Percentiles rank a stretch among this genome's conserved stretches.
Evolutionary conservation across 2,888 invertebrate genomes (phyloP).

Genomic region (Macaria liturata): DNA sequence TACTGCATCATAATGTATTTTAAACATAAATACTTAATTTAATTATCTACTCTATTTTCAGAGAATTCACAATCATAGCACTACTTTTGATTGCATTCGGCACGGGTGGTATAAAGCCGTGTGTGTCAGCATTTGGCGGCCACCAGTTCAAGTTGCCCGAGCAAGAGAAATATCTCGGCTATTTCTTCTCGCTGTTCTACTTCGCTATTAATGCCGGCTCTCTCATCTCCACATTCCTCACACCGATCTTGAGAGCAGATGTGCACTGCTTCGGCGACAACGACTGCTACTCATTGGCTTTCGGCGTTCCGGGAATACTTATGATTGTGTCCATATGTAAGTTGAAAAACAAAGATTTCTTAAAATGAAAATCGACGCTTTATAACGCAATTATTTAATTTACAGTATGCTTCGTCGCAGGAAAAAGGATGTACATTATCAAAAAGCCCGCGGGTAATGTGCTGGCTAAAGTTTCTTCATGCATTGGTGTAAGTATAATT

Average conservation of each 20-base stretch:
- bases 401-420: slow-evolving; percentile 91
- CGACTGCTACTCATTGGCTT: slow-evolving; percentile 93
- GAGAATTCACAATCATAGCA: slow-evolving; percentile 86
- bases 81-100: slow-evolving; percentile 92
- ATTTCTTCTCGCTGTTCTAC: slow-evolving; percentile 97
- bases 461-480: slow-evolving; percentile 88
- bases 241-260: slow-evolving; percentile 92
- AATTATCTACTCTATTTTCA: slow-evolving; percentile 52
- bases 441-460: slow-evolving; percentile 93
- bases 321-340: slow-evolving; percentile 93
- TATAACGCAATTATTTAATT: not conserved
- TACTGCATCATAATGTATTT: too few relatives aligned
- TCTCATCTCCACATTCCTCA: slow-evolving; percentile 93
- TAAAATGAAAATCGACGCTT: too few relatives aligned
- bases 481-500: slow-evolving; percentile 87
- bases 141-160: slow-evolving; percentile 94
- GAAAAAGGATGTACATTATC: slow-evolving; percentile 89
- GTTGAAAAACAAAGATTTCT: slow-evolving; percentile 34
- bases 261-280: slow-evolving; percentile 89
- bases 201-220: slow-evolving; percentile 97
- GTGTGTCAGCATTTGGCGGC: slow-evolving; percentile 97
- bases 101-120: slow-evolving; percentile 98
- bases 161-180: slow-evolving; percentile 89
- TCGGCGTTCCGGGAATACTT: slow-evolving; percentile 93
- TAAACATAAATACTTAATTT: not conserved